Percentiles rank a stretch among this genome's conserved stretches.
phyloP scores from a whole-genome alignment of 2,113 vertebrate species.

The Puffinus mauretanicus region DNA sequence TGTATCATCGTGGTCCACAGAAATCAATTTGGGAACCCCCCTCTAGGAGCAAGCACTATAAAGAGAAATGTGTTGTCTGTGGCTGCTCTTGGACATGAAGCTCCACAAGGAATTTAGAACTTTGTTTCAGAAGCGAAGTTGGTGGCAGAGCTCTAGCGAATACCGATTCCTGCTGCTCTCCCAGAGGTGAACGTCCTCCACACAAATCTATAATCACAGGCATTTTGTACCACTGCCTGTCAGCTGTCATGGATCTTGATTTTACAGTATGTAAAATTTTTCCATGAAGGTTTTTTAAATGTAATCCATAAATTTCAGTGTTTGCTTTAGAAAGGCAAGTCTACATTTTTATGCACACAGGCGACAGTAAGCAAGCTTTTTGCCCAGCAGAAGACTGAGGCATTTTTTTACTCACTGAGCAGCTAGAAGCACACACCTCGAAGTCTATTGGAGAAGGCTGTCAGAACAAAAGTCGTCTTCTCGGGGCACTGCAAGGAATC shows the following conservation, averaged over 20 bases:
- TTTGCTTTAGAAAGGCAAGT: not conserved
- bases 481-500: not conserved
- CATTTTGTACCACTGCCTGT: not conserved
- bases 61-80: not conserved
- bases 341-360: not conserved
- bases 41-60: not conserved
- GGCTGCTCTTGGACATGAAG: not conserved
- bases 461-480: not conserved
- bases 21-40: not conserved
- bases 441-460: not conserved
- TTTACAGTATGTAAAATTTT: not conserved
- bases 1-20: not conserved
- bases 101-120: not conserved
- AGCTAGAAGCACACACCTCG: not conserved
- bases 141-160: not conserved
- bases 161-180: not conserved
- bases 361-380: not conserved
- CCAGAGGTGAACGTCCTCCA: not conserved
- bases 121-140: not conserved
- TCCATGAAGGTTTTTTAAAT: not conserved
- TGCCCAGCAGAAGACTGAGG: not conserved
- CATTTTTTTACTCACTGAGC: not conserved
- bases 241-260: not conserved
- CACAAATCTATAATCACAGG: not conserved
- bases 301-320: not conserved